Evolutionary conservation across 2,113 vertebrate genomes (phyloP), one percentile per base, ranked within the genome.

Genomic region (Collichthys lucidus): DNA sequence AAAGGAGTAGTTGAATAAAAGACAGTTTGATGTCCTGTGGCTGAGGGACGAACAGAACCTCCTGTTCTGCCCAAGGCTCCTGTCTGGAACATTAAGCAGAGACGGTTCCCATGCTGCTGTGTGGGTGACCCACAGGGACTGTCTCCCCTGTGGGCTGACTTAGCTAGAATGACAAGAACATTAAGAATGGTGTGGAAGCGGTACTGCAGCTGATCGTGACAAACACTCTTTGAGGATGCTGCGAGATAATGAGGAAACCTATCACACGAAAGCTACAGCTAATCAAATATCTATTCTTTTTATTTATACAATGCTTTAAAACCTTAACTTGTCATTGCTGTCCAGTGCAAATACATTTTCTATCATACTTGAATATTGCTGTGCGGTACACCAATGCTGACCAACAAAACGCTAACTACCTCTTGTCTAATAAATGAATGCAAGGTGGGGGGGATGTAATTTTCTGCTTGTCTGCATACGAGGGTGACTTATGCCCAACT

Each of bases 401-500:
- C 93, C 93, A 94, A 93, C 92, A 93, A 88, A 91, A 92, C 67
- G 11, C 86, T 90, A 90, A 91, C 89, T 89, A 91, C 80, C 74
- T 80, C 90, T 85, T 77, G 90, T 93, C 92, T 92, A 80, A 90
- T 88, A 91, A 93, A 91, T 82, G 90, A 89, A 93, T 89, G 86
- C 84, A 92, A 83, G 85, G 85, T 83, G 78, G 90, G 79, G 35
- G 64, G 65, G 90, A 84, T 92, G 91, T 93, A 93, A 95, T 95
- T 95, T 95, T 95, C 94, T 95, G 94, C 94, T 90, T 94, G 94
- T 95, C 94, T 94, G 94, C 92, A 92, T 94, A 86, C 79, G 68
- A 92, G 92, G 88, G 90, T 93, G 92, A 94, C 92, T 94, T 94
- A 92, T 90, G 80, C 77, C 82, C 82, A 75, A 66, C 66, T 77